phyloP scores from a whole-genome alignment of 2,797 vertebrate genomes.

The Aulostomus chinensis region DNA sequence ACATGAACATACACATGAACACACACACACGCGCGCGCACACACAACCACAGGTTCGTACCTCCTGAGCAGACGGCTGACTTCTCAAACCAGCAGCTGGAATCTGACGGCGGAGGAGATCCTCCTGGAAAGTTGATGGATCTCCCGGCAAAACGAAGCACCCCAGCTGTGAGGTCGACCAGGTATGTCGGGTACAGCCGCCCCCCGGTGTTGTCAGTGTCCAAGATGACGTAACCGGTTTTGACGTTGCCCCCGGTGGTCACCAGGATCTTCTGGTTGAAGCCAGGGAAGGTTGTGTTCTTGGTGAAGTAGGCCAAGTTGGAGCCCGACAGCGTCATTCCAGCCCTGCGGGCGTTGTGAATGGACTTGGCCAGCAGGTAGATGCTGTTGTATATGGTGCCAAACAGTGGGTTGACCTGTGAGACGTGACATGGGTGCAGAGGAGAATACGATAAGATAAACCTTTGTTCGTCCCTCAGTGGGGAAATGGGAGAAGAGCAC shows the following conservation, averaged over 20 bases:
- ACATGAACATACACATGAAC: no score
- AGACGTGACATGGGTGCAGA: neutral
- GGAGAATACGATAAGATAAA: no score
- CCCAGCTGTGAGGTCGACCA: conserved; percentile 77
- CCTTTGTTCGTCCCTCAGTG: no score
- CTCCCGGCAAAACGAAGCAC: conserved; percentile 75
- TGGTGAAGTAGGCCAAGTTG: conserved; percentile 82
- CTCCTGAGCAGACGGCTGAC: conserved; percentile 82
- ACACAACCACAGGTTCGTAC: conserved; percentile 56
- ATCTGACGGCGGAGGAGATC: conserved; percentile 81
- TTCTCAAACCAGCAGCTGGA: conserved; percentile 90
- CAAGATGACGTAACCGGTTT: conserved; percentile 85
- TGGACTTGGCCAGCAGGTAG: conserved; percentile 87
- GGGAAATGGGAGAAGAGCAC: no score
- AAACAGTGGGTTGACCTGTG: conserved; percentile 91
- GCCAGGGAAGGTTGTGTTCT: conserved; percentile 86
- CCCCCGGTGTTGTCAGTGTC: conserved; percentile 83
- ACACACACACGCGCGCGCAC: no score
- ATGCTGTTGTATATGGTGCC: conserved; percentile 93
- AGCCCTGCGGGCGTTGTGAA: conserved; percentile 80
- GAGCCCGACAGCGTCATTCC: conserved; percentile 76
- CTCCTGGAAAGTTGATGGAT: conserved; percentile 85
- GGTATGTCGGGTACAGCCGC: conserved; percentile 82
- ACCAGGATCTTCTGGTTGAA: conserved; percentile 86
- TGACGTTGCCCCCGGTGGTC: conserved; percentile 77